Evolutionary conservation across 2,888 invertebrate species (phyloP), one percentile per base, ranked within the genome.

Genomic region (Stenurella melanura): DNA sequence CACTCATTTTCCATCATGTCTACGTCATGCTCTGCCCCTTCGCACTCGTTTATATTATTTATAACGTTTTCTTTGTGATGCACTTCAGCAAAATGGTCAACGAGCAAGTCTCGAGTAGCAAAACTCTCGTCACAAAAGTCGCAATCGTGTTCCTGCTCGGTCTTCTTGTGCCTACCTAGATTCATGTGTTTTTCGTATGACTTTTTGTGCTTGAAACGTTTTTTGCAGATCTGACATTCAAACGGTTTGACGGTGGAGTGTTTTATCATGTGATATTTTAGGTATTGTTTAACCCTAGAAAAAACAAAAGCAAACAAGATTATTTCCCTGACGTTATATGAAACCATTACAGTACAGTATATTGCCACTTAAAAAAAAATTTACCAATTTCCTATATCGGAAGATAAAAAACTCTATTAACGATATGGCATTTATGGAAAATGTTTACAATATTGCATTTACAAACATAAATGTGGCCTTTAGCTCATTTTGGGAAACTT

Each of bases 241-340:
- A 91, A 92, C 26, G 92, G 92, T 17, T 92, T 83, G 26, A 91
- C 81, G 73, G 74, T 91, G 0, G 91, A 91, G 60, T 92, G 92
- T 15, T 91, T 91, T 0, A 91, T 91, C 90, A 91, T 91, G 76
- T 92, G 92, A 89, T 91, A 91, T 76, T 91, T 92, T 30, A 92
- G 83, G 7, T 92, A 91, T 69, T 92, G 91, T 76, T 90, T 90
- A 0, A 91, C 91, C 72, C 90, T 81, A 19, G 10, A 78, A 80
- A 30, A 38, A 15, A 61, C n/a, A 58, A 30, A 69, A n/a, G 56
- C 12, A 30, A 69, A 34, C 21, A 17, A 58, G 26, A 38, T 19
- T n/a, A 4, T 34, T 57, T 30, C 9, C 5, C 26, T 30, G n/a
- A n/a, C n/a, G n/a, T n/a, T n/a, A n/a, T n/a, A n/a, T n/a, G n/a